Base-by-base conservation (phyloP, 2,797 vertebrate genomes). In the Balearica regulorum region DNA sequence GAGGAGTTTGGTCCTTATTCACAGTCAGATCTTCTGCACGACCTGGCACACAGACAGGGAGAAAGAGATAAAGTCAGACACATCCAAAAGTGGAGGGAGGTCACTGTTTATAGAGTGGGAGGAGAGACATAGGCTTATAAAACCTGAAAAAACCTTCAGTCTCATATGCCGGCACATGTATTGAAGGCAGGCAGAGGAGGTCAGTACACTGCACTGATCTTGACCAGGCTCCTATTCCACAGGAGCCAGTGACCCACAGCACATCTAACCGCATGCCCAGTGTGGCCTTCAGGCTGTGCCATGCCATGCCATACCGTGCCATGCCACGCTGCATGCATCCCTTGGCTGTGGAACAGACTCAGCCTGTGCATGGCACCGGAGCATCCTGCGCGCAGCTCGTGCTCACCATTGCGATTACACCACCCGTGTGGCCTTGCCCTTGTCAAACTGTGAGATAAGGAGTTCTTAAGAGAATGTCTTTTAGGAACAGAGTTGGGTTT, bases 281-380 rank as follows among this genome's bases (percentile, higher is more conserved):
- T 0, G 0, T 11, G 33, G 4, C 20, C 22, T 28, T 54, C 43
- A 58, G 51, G 17, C 8, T 68, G 10, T 20, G 4, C 25, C 17
- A 13, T 65, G 11, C 19, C 29, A 7, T 55, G 22, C 25, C 17
- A 9, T 65, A 9, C 19, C 26, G 6, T 55, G 22, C 21, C 10
- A 2, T 48, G 13, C 31, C 10, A 2, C 62, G 25, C 31, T 9
- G 4, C 37, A 11, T 0, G 2, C 11, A 20, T 16, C 12, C 21
- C 5, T 16, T 14, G 3, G 20, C n/a, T 2, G 3, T 3, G 11
- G 33, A 16, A 64, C 10, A 37, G 24, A 39, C 41, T 12, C 16
- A 29, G 15, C 15, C 18, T 5, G 6, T 0, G 3, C 5, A 25
- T 12, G 8, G 6, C 7, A 5, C 13, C 3, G 0, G 20, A 44